phyloP scores from a whole-genome alignment of 2,797 vertebrate species.

The Helarctos malayanus region DNA sequence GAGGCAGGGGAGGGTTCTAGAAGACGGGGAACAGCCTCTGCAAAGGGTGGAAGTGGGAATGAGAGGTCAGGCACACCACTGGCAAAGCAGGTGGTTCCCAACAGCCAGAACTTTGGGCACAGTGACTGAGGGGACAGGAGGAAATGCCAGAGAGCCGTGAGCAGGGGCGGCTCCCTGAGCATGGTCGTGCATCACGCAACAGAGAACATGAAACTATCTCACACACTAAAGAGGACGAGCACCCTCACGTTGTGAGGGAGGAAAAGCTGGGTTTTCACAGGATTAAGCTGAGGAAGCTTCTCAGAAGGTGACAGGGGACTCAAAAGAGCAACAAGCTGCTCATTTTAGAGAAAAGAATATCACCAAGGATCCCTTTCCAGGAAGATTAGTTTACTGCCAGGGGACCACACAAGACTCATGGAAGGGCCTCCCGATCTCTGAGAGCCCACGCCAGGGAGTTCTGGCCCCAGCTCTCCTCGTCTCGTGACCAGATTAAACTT shows the following conservation, averaged over 20 bases:
- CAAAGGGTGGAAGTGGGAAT: not conserved
- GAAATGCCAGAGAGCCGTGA: not conserved
- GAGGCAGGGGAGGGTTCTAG: not conserved
- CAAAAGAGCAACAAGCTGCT: not conserved
- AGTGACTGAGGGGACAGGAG: not conserved
- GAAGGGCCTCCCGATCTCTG: not conserved
- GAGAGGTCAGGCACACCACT: not conserved
- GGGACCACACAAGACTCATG: not conserved
- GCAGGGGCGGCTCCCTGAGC: not conserved
- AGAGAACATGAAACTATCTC: not conserved
- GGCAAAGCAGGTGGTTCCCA: not conserved
- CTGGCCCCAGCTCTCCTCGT: too few relatives aligned
- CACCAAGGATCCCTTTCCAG: not conserved
- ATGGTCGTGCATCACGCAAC: not conserved
- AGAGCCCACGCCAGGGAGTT: not conserved
- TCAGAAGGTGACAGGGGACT: not conserved
- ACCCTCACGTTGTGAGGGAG: not conserved
- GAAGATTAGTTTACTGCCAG: not conserved
- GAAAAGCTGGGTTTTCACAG: not conserved
- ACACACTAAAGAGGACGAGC: not conserved
- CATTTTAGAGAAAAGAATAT: not conserved
- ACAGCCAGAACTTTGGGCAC: not conserved
- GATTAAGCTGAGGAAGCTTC: not conserved
- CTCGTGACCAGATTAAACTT: not conserved
- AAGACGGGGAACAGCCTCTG: not conserved